phyloP scores from a whole-genome alignment of 2,888 invertebrate species.

The Geophilus truncorum region DNA sequence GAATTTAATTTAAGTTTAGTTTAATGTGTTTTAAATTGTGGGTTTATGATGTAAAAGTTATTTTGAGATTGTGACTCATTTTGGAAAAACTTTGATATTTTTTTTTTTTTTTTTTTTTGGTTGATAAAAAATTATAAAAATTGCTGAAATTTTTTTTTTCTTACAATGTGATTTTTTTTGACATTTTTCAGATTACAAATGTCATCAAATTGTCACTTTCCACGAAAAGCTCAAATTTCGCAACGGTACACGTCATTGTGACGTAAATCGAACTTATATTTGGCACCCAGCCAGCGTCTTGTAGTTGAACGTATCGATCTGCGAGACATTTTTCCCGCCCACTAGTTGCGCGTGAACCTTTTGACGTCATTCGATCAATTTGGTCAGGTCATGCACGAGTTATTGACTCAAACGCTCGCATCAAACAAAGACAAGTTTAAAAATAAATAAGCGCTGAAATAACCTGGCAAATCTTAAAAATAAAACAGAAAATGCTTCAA shows the following conservation, averaged over 20 bases:
- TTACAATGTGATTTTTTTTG: background rate
- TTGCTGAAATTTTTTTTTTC: background rate
- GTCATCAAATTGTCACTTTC: background rate
- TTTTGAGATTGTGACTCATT: background rate
- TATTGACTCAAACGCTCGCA: background rate
- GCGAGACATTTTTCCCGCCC: background rate
- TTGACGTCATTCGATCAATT: conserved; percentile 3
- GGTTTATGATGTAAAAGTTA: background rate
- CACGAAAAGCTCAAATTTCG: background rate
- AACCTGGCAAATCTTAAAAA: background rate
- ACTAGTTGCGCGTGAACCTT: background rate
- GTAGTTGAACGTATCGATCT: conserved; percentile 10
- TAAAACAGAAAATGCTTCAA: background rate
- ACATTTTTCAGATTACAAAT: background rate
- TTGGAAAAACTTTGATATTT: too few relatives aligned
- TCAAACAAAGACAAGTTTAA: background rate
- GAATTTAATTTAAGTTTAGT: too few relatives aligned
- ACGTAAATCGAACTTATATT: background rate
- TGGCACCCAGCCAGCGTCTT: background rate
- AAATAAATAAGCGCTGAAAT: background rate
- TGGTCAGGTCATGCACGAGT: conserved; percentile 11
- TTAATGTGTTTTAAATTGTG: too few relatives aligned
- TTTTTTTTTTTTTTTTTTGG: too few relatives aligned
- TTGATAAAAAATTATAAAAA: too few relatives aligned
- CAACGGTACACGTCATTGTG: background rate